Conservation (phyloP, 2,888 invertebrate species). For the Orthonevra nobilis region DNA sequence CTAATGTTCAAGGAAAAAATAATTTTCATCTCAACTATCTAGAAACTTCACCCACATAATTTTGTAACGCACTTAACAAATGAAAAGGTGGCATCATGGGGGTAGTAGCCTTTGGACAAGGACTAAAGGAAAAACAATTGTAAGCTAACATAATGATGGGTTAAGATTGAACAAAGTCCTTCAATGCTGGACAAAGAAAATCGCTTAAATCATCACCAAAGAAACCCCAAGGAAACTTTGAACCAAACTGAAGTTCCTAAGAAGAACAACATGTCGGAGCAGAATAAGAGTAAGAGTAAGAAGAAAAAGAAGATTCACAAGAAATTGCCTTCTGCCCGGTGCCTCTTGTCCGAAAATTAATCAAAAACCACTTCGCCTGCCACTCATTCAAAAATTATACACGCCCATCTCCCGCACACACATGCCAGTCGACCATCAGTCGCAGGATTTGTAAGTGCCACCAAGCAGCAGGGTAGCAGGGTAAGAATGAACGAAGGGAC, state of each 20-base stretch:
- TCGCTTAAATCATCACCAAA: slow-evolving; percentile 69
- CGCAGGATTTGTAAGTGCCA: slow-evolving; percentile 59
- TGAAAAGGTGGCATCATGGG: slow-evolving; percentile 30
- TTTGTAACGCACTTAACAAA: slow-evolving; percentile 42
- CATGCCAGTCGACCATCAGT: slow-evolving; percentile 67
- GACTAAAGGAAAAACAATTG: background rate
- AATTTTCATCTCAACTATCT: slow-evolving; percentile 55
- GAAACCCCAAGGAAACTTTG: slow-evolving; percentile 62
- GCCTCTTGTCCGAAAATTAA: slow-evolving; percentile 72
- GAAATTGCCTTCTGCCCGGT: slow-evolving; percentile 68
- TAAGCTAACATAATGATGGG: slow-evolving; percentile 24
- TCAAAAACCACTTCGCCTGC: slow-evolving; percentile 73
- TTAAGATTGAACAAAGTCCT: slow-evolving; percentile 59
- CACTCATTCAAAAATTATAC: slow-evolving; percentile 72
- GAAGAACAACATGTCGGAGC: slow-evolving; percentile 26
- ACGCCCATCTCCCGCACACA: slow-evolving; percentile 71
- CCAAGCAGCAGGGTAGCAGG: slow-evolving; percentile 29
- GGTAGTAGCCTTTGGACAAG: background rate
- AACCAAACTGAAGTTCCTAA: slow-evolving; percentile 50
- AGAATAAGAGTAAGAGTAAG: too few species aligned
- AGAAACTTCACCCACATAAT: slow-evolving; percentile 58
- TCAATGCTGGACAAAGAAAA: slow-evolving; percentile 65
- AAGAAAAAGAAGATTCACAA: slow-evolving; percentile 44
- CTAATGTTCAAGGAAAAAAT: background rate
- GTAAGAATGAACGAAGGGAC: slow-evolving; percentile 22